Conservation (phyloP, 1,140 invertebrate genomes). For the Pseudomyrmex flavicornis region DNA sequence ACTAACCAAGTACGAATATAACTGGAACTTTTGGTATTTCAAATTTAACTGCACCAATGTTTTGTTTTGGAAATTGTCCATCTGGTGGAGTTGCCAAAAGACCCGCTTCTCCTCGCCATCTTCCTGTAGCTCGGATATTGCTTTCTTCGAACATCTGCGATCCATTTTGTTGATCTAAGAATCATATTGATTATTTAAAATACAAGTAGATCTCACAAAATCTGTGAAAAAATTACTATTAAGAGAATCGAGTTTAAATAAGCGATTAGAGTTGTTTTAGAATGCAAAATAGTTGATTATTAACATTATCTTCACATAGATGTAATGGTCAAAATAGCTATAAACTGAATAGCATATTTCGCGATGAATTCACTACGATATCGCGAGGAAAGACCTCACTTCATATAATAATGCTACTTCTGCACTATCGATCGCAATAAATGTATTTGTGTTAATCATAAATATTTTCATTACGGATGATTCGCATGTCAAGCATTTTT, state of each 20-base stretch:
- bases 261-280: too few species aligned
- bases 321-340: not conserved
- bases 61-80: conserved; percentile 90
- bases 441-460: conserved; percentile 42
- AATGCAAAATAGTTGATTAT: too few species aligned
- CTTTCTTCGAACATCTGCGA: conserved; percentile 89
- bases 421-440: conserved; percentile 56
- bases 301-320: not conserved
- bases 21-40: conserved; percentile 93
- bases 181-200: not conserved
- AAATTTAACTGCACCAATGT: conserved; percentile 92
- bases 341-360: not conserved
- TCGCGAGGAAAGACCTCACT: conserved; percentile 11
- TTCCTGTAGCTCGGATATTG: conserved; percentile 83
- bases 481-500: too few species aligned
- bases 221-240: not conserved
- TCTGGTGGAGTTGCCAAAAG: conserved; percentile 87
- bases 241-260: too few species aligned
- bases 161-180: conserved; percentile 91
- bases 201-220: not conserved
- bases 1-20: conserved; percentile 93
- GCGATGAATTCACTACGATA: conserved; percentile 19
- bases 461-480: conserved; percentile 4
- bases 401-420: conserved; percentile 29
- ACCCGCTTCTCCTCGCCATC: conserved; percentile 82